A percentile compares a stretch with the other conserved stretches of the same genome.
phyloP scores from a whole-genome alignment of 2,113 vertebrate genomes.

The Mixornis gularis region DNA sequence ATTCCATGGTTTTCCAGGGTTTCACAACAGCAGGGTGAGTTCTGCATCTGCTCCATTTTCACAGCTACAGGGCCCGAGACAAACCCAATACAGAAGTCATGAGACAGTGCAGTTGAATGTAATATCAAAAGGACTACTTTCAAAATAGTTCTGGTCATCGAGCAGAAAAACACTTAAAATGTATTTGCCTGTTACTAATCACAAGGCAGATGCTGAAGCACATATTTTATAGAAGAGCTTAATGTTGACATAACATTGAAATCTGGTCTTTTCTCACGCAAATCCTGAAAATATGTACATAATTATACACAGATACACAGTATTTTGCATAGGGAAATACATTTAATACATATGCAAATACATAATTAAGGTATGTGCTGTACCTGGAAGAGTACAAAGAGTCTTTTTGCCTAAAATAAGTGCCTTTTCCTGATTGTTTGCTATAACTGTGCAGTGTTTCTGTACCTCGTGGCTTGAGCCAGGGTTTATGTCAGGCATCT shows the following conservation, averaged over 20 bases:
- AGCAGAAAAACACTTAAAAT: neutral
- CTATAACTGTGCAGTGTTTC: neutral
- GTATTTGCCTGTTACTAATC: neutral
- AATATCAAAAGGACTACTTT: neutral
- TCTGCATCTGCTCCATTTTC: neutral
- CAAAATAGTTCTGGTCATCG: neutral
- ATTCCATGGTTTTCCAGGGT: neutral
- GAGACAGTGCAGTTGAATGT: neutral
- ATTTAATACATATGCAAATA: neutral
- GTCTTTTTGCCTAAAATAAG: neutral
- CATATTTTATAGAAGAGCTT: neutral
- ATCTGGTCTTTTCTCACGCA: neutral
- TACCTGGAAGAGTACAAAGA: neutral
- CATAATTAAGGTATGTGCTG: neutral
- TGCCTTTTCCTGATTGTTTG: neutral
- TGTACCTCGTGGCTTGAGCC: fast-evolving
- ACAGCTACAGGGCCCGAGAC: neutral
- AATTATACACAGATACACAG: neutral
- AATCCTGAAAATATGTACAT: neutral
- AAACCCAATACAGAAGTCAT: neutral
- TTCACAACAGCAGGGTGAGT: neutral
- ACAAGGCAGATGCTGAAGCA: neutral
- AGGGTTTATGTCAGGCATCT: neutral
- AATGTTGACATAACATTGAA: neutral
- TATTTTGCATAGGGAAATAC: neutral